Base-by-base conservation (phyloP, 2,888 invertebrate species). In the Apomyelois bistriatella region DNA sequence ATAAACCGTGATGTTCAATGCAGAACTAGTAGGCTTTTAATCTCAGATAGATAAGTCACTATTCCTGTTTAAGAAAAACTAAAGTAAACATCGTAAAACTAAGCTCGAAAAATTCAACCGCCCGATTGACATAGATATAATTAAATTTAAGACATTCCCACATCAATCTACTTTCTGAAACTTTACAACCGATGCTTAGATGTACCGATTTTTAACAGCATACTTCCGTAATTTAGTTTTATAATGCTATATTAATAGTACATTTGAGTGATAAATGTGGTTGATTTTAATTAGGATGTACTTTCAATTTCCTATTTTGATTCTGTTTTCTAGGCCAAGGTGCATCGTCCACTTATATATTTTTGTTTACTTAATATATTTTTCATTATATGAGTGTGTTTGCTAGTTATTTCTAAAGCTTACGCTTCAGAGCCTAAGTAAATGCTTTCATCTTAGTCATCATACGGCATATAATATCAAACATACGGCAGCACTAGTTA, bases 101-200 rank as follows among this genome's bases (percentile, higher is more conserved):
- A 22, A 22, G 3, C 5, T 22, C n/a, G n/a, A 22, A 22, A 22
- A 22, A 22, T 22, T 22, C 22, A 3, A 42, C 7, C 13, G 72
- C 58, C 64, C 76, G 63, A 77, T 74, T 78, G 72, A 78, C 78
- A 77, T 74, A 64, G 60, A 35, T 30, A 68, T 77, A 66, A 74
- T 76, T 73, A 68, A 73, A 46, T 71, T 65, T 60, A 59, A 62
- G 48, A 68, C 61, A 65, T 62, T 59, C 65, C 64, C 58, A 61
- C 41, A 49, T 28, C 12, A 46, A 38, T 56, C 50, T 53, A 48
- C 49, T 65, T 65, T 60, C 40, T 53, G 53, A 30, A 28, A 40
- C 30, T 46, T 46, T 35, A 46, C 32, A 16, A 46, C 32, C 32
- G 3, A 22, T 22, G 37, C 47, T 50, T 49, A 56, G 53, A 58